These are phyloP conservation scores for Aplochiton taeniatus DNA, from an alignment of 2,797 vertebrate genomes.

Conservation along the genomic window DNA sequence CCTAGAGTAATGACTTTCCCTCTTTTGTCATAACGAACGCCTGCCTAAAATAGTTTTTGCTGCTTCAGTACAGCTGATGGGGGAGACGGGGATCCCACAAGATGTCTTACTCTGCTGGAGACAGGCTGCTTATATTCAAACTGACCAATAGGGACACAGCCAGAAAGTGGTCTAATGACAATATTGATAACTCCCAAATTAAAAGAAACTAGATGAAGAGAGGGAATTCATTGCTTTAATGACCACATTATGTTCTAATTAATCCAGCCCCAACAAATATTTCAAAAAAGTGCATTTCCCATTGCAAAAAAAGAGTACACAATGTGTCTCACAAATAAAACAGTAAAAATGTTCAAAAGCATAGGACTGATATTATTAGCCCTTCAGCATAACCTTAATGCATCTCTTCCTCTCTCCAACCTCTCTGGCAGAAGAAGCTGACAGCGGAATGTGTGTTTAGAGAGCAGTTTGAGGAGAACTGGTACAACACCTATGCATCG, in stretches of 20 bases:
- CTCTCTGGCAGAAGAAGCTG: constrained; percentile 89
- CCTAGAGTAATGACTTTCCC: constrained; percentile 57
- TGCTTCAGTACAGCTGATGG: constrained; percentile 40
- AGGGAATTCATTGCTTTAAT: too few species aligned
- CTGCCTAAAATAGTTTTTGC: constrained; percentile 56
- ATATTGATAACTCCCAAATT: too few species aligned
- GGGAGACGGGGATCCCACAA: constrained; percentile 25
- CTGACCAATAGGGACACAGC: too few species aligned
- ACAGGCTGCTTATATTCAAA: too few species aligned
- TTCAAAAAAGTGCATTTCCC: too few species aligned
- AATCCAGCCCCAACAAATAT: not conserved
- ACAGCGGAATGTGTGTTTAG: constrained; percentile 96
- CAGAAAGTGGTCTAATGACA: too few species aligned
- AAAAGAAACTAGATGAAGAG: too few species aligned
- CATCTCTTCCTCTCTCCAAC: constrained; percentile 3
- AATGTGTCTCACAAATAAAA: too few species aligned
- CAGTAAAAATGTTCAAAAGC: too few species aligned
- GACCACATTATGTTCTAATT: not conserved
- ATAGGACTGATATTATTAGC: too few species aligned
- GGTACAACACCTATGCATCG: constrained; percentile 99
- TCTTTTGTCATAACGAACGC: constrained; percentile 59
- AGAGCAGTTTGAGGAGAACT: constrained; percentile 99
- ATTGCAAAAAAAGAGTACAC: too few species aligned
- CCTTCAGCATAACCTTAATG: constrained; percentile 8
- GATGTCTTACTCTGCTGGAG: constrained; percentile 8